These are phyloP conservation scores for Leptinotarsa rubiginosa DNA, from an alignment of 2,888 invertebrate genomes.

Conservation along the genomic window DNA sequence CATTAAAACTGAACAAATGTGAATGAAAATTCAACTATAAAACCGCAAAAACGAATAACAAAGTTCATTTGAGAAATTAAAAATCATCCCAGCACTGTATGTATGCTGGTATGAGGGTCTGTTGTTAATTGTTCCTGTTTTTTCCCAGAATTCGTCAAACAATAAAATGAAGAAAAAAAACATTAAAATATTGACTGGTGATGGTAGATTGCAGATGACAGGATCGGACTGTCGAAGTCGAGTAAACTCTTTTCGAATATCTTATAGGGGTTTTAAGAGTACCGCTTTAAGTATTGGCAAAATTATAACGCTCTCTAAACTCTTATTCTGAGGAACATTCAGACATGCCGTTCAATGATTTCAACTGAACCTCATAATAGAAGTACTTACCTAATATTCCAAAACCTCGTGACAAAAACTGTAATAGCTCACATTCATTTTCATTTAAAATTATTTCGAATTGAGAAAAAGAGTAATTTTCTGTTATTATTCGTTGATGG, in stretches of 20 bases:
- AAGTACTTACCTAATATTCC: too few relatives aligned
- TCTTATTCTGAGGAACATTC: too few relatives aligned
- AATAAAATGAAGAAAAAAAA: constrained; percentile 40
- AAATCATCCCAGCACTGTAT: constrained; percentile 45
- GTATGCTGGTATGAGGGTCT: constrained; percentile 32
- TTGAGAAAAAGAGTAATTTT: too few relatives aligned
- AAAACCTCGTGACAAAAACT: too few relatives aligned
- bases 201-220: not conserved
- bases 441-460: too few relatives aligned
- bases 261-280: too few relatives aligned
- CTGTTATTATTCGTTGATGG: too few relatives aligned
- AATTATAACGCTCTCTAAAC: too few relatives aligned
- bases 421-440: too few relatives aligned
- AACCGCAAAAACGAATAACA: constrained; percentile 60
- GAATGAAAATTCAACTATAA: constrained; percentile 62
- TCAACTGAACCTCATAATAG: too few relatives aligned
- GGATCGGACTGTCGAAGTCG: not conserved
- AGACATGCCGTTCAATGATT: too few relatives aligned
- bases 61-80: constrained; percentile 47
- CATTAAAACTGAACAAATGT: constrained; percentile 63
- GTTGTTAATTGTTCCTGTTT: constrained; percentile 40
- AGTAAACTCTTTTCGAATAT: not conserved
- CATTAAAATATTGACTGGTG: constrained; percentile 35
- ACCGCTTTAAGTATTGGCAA: too few relatives aligned
- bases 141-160: constrained; percentile 30